A percentile compares a stretch with the other conserved stretches of the same genome.
Evolutionary conservation across 2,888 invertebrate genomes (phyloP).

Genomic region (Ecliptopera silaceata): DNA sequence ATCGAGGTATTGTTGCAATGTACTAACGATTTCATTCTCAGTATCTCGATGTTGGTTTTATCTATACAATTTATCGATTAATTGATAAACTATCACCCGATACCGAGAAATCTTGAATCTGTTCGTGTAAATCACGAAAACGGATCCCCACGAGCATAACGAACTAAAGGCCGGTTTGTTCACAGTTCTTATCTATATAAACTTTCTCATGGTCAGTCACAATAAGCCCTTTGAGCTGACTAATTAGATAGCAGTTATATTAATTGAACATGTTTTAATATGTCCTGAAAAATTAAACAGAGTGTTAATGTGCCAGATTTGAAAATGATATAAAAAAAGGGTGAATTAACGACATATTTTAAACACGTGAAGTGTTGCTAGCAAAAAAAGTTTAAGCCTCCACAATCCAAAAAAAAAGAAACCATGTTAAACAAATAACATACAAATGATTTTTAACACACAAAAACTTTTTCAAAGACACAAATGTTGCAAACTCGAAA

Average conservation of each 20-base stretch:
- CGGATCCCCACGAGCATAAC: conserved; percentile 33
- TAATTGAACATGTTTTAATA: no score
- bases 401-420: no score
- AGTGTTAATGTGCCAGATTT: no score
- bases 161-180: conserved; percentile 39
- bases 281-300: no score
- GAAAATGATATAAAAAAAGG: no score
- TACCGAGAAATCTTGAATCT: conserved; percentile 35
- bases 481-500: no score
- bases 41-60: conserved; percentile 14
- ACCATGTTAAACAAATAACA: no score
- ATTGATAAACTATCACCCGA: conserved; percentile 34
- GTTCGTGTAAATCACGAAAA: conserved; percentile 41
- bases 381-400: not conserved
- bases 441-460: no score
- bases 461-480: no score
- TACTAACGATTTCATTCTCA: conserved; percentile 12
- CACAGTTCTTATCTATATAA: conserved; percentile 44
- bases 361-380: not conserved
- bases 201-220: conserved; percentile 54
- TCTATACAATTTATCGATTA: conserved; percentile 30
- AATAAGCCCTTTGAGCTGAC: conserved; percentile 50
- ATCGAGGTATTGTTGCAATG: conserved; percentile 9
- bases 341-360: not conserved
- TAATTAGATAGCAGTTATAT: not conserved